These are phyloP conservation scores for Hypsibius dujardini DNA, from an alignment of 1,140 invertebrate genomes.

Conservation along the genomic window DNA sequence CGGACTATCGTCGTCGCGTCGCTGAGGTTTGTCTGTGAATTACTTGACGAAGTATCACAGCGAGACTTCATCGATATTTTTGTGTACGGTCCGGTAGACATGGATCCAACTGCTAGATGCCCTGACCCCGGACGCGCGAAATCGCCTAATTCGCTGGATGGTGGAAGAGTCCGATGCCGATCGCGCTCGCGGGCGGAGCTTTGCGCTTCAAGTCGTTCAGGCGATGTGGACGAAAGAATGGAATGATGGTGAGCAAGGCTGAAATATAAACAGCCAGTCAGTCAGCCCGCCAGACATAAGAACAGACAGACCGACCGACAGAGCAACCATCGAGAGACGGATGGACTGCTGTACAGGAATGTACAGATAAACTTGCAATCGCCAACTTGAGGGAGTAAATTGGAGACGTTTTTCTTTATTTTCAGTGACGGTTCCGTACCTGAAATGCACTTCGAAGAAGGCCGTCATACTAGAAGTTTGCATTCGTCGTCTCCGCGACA, in stretches of 20 bases:
- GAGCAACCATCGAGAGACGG: too few relatives aligned
- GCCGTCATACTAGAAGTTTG: neutral
- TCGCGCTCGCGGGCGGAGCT: neutral
- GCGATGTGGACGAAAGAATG: neutral
- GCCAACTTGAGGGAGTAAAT: too few relatives aligned
- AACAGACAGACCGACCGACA: too few relatives aligned
- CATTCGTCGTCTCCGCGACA: neutral
- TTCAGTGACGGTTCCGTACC: neutral
- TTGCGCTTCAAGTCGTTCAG: neutral
- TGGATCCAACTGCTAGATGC: neutral
- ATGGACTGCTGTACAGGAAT: too few relatives aligned
- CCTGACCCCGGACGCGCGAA: neutral
- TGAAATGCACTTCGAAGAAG: neutral
- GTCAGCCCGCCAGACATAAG: too few relatives aligned
- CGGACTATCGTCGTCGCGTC: neutral
- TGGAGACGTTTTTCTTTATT: too few relatives aligned
- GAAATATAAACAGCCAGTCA: too few relatives aligned
- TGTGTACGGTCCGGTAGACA: neutral
- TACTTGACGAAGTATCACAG: too few relatives aligned
- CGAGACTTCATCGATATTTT: too few relatives aligned
- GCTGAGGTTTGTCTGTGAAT: neutral
- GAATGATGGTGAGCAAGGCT: neutral
- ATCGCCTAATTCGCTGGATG: neutral
- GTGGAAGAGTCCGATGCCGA: slow-evolving; percentile 3
- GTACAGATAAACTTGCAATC: too few relatives aligned